Evolutionary conservation across 1,140 invertebrate genomes (phyloP).

Genomic region (Marisa cornuarietis): DNA sequence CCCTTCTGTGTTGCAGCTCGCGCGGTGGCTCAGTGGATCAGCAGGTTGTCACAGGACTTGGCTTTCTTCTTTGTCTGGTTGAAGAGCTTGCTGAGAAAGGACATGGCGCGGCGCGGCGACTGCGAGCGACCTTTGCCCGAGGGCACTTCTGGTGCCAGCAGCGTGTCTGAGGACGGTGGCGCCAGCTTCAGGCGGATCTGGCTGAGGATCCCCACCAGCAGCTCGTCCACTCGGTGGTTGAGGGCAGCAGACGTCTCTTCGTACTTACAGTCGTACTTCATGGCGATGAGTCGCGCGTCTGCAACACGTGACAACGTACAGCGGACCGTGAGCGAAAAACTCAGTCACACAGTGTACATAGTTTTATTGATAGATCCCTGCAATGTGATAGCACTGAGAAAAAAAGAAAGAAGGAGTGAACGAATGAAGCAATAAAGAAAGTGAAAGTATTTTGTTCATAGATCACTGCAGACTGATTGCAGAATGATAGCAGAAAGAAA

Average conservation of each 20-base stretch:
- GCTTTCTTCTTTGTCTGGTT: slow-evolving; percentile 40
- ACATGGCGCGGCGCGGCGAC: slow-evolving; percentile 18
- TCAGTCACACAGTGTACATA: neutral
- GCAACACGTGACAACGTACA: slow-evolving; percentile 26
- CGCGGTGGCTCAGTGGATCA: slow-evolving; percentile 12
- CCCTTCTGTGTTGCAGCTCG: no score
- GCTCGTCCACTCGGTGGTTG: slow-evolving; percentile 84
- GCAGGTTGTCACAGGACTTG: slow-evolving; percentile 53
- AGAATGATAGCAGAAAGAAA: no score
- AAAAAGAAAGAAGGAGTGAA: neutral
- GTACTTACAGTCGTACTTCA: slow-evolving; percentile 79
- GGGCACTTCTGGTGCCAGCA: slow-evolving; percentile 8
- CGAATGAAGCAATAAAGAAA: neutral
- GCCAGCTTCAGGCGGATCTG: slow-evolving; percentile 65
- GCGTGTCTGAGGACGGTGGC: slow-evolving; percentile 13
- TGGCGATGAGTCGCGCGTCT: slow-evolving; percentile 69
- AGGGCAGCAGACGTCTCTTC: slow-evolving; percentile 84
- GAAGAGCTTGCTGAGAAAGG: slow-evolving; percentile 48
- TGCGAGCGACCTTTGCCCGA: slow-evolving; percentile 17
- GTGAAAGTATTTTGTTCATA: no score
- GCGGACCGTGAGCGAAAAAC: neutral
- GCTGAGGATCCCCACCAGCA: slow-evolving; percentile 80
- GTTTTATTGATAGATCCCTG: no score
- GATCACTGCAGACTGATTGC: no score
- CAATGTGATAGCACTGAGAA: neutral